Percentiles rank a stretch among this genome's conserved stretches.
These are phyloP conservation scores for Sebastes alutus DNA, from an alignment of 2,797 vertebrate genomes.

Conservation along the genomic window DNA sequence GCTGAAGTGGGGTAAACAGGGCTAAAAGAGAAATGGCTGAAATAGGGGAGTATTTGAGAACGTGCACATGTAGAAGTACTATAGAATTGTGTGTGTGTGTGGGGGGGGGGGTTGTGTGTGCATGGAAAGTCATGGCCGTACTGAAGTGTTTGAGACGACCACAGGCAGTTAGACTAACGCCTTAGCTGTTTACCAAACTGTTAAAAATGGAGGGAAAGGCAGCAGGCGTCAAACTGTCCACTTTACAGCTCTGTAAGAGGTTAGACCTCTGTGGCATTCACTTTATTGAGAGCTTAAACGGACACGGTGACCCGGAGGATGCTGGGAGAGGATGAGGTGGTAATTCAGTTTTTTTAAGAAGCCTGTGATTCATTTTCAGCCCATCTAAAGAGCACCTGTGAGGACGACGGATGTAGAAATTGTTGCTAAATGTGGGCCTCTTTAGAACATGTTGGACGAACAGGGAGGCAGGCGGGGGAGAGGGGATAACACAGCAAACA, in stretches of 20 bases:
- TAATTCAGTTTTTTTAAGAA: constrained; percentile 40
- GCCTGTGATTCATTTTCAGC: constrained; percentile 20
- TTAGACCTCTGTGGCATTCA: constrained; percentile 60
- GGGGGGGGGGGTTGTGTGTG: not conserved
- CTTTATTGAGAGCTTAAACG: constrained; percentile 56
- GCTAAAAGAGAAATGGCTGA: constrained; percentile 57
- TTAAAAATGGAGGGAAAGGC: constrained; percentile 50
- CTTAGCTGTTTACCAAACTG: constrained; percentile 47
- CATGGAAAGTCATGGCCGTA: not conserved
- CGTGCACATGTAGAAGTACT: constrained; percentile 8
- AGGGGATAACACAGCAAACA: constrained; percentile 16
- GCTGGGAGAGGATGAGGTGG: constrained; percentile 34
- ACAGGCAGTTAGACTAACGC: constrained; percentile 31
- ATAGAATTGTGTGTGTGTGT: not conserved
- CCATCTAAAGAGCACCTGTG: not conserved
- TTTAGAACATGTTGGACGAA: constrained; percentile 25
- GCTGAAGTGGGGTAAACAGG: constrained; percentile 49
- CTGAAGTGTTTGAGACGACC: constrained; percentile 2
- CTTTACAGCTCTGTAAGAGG: constrained; percentile 59
- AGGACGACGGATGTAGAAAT: constrained; percentile 8
- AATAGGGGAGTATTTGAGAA: constrained; percentile 9
- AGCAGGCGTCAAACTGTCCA: constrained; percentile 55
- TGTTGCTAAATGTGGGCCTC: constrained; percentile 13
- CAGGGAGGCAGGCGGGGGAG: not conserved
- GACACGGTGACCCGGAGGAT: constrained; percentile 43